Evolutionary conservation across 2,113 vertebrate genomes (phyloP), one percentile per base, ranked within the genome.

Genomic region (Oncorhynchus nerka): DNA sequence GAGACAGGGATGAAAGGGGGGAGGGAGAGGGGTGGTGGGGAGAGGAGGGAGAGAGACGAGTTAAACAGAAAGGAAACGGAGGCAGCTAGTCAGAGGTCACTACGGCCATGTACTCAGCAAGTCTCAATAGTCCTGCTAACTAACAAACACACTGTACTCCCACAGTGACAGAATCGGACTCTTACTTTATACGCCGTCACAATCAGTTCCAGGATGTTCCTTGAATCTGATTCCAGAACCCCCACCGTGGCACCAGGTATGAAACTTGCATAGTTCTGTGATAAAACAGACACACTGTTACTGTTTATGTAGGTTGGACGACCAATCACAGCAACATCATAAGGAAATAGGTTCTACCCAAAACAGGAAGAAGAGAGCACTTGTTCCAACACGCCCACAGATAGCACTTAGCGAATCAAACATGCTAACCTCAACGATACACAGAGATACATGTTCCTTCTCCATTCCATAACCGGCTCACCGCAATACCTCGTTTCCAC

Each of bases 241-340:
- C 97, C 97, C 55, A 99, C 97, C 0, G 96, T 98, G 75, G 98
- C 97, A 45, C 98, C 98, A 87, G 98, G 97, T 90, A 99, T 99
- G 78, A 99, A 90, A 74, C 94, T 91, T 71, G 97, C 97, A 83
- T 99, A 99, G 81, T 95, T 97, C 98, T 99, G 79, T 48, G n/a
- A 90, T 84, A 68, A 80, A 79, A 80, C 3, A n/a, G 26, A 19
- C 45, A 74, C 28, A 79, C 16, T 8, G 32, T 70, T 48, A 85
- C 16, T 19, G 4, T 55, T 5, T 0, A 45, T 45, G 39, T 45
- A 45, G 69, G 55, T 34, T 5, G 61, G 48, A 32, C 71, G 65
- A 77, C 51, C 70, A 62, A 45, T 30, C 73, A 71, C 22, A 1
- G 8, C 67, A 19, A 15, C 66, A 5, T 32, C 11, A 48, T 20